A percentile compares a stretch with the other conserved stretches of the same genome.
Evolutionary conservation across 2,888 invertebrate genomes (phyloP).

Genomic region (Lacanobia wlatinum): DNA sequence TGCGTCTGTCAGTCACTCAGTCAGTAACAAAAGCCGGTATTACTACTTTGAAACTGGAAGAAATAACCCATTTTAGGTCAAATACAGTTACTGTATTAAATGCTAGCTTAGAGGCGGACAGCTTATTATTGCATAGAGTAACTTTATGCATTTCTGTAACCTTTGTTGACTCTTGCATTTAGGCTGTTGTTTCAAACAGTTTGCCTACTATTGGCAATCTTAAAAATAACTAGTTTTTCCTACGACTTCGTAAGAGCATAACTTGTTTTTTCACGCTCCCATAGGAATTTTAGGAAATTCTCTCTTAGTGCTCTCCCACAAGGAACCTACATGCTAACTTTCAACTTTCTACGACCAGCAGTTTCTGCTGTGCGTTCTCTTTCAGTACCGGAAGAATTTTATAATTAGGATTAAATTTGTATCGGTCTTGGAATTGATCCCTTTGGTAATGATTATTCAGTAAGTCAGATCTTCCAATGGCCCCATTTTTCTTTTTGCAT

Average conservation of each 20-base stretch:
- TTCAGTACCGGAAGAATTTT: too few species aligned
- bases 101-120: slow-evolving; percentile 5
- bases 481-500: not conserved
- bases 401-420: too few species aligned
- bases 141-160: slow-evolving; percentile 1
- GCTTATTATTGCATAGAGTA: not conserved
- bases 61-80: not conserved
- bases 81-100: not conserved
- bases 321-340: too few species aligned
- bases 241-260: too few species aligned
- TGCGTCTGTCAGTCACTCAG: too few species aligned
- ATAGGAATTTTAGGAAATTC: too few species aligned
- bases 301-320: too few species aligned
- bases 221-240: not conserved
- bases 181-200: not conserved
- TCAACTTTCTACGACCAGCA: too few species aligned
- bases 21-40: too few species aligned
- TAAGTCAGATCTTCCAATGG: not conserved
- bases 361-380: too few species aligned
- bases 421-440: not conserved
- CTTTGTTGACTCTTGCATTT: slow-evolving; percentile 2
- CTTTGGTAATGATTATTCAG: not conserved
- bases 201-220: not conserved
- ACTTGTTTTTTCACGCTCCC: too few species aligned
- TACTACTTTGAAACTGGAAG: not conserved